Percentiles rank a stretch among this genome's conserved stretches.
phyloP scores from a whole-genome alignment of 1,140 invertebrate species.

The Bombus turneri region DNA sequence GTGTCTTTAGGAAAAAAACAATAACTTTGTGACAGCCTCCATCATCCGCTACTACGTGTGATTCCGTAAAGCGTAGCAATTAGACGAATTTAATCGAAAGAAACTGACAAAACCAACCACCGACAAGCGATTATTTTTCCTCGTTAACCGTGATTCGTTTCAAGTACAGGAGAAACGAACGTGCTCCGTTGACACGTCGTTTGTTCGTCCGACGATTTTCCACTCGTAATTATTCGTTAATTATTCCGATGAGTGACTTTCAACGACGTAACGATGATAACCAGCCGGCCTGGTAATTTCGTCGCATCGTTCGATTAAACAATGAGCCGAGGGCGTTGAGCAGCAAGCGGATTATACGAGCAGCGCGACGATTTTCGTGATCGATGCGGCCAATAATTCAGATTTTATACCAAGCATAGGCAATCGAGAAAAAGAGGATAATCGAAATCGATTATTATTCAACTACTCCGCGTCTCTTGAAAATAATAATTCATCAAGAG shows the following conservation, averaged over 20 bases:
- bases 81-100: background rate
- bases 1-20: background rate
- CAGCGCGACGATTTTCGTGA: background rate
- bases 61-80: too few species aligned
- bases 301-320: constrained; percentile 22
- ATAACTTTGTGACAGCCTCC: background rate
- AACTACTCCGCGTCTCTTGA: background rate
- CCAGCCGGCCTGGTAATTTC: constrained; percentile 12
- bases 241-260: constrained; percentile 38
- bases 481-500: background rate
- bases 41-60: background rate
- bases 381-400: constrained; percentile 31
- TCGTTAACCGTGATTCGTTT: constrained; percentile 1
- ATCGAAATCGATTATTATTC: background rate
- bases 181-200: background rate
- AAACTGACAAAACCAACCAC: background rate
- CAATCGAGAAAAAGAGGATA: background rate
- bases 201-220: constrained; percentile 29
- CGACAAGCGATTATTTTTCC: constrained; percentile 1
- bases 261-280: constrained; percentile 40
- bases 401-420: background rate
- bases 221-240: constrained; percentile 41
- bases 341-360: background rate
- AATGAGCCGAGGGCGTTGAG: background rate
- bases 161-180: too few species aligned